Base-by-base conservation (phyloP, 1,140 invertebrate genomes). In the Asobara japonica region DNA sequence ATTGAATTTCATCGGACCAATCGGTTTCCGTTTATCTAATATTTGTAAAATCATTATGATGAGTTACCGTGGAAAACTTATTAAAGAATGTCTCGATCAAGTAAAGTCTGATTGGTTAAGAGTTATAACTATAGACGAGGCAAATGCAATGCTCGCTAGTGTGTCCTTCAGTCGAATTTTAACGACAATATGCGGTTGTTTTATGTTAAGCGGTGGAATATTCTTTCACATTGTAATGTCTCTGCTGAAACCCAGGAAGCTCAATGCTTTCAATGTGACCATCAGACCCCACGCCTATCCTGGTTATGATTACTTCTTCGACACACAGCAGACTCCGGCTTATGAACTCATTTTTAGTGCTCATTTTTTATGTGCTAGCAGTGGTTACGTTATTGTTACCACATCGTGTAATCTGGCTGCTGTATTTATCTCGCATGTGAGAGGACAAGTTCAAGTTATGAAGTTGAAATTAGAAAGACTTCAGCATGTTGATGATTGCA, bases 371-470 rank as follows among this genome's bases (percentile, higher is more conserved):
- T 71, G 75, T 1, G 79, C 76, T 0, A 76, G 76, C 11, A 69
- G 78, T 2, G 67, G 74, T 5, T 76, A 79, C 5, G 73, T 78
- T 0, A 62, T 78, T 4, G 78, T 76, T 3, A 71, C 72, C 3
- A 48, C 75, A 0, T 66, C 75, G 3, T 80, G 77, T 33, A 77
- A 77, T 16, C 18, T 81, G 1, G 76, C 76, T 0, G 78, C 75
- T 4, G 61, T 80, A 0, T 72, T 82, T 11, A 78, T 78, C 8
- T 76, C 71, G 61, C 80, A 82, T 25, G 74, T 71, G 0, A 78
- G 78, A 7, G 80, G 79, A 2, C 79, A 82, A 3, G 73, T 78
- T 2, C 67, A 80, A 11, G 62, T 80, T 8, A 11, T 80, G 0
- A 25, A 72, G 18, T 66, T 65, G 6, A 62, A 45, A 45, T 16